Conservation (phyloP, 1,140 invertebrate genomes). For the Drosophila nigromelanica region DNA sequence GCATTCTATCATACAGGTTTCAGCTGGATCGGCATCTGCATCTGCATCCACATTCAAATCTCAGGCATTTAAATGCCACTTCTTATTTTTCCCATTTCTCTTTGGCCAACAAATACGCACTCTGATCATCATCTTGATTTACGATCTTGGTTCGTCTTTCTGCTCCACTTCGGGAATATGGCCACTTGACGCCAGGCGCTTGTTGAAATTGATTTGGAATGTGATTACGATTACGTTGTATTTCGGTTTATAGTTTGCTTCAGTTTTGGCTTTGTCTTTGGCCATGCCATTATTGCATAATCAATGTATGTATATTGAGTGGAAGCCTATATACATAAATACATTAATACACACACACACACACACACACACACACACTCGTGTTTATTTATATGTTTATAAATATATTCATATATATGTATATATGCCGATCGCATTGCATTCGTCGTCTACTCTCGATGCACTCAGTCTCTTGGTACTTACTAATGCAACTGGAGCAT, state of each 20-base stretch:
- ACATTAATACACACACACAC: background rate
- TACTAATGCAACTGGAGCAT: constrained; percentile 23
- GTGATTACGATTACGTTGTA: constrained; percentile 51
- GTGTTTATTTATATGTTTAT: background rate
- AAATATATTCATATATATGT: constrained; percentile 5
- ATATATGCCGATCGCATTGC: constrained; percentile 30
- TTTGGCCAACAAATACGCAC: constrained; percentile 16
- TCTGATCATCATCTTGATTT: constrained; percentile 5
- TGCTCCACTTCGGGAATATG: constrained; percentile 36
- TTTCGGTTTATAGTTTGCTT: constrained; percentile 14
- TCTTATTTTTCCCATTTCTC: constrained; percentile 17
- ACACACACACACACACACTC: background rate
- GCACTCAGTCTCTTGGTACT: constrained; percentile 40
- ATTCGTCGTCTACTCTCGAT: constrained; percentile 37
- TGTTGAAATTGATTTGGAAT: constrained; percentile 52
- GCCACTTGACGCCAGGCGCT: constrained; percentile 34
- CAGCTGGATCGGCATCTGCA: background rate
- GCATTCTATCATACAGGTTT: constrained; percentile 34
- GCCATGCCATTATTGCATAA: constrained; percentile 59
- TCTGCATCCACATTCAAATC: background rate
- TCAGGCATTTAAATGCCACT: background rate
- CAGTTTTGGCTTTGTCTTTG: constrained; percentile 32
- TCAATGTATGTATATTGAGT: constrained; percentile 17
- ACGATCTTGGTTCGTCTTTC: constrained; percentile 17
- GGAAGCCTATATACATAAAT: constrained; percentile 1